phyloP scores from a whole-genome alignment of 2,888 invertebrate species.

The Cryptocephalus primarius region DNA sequence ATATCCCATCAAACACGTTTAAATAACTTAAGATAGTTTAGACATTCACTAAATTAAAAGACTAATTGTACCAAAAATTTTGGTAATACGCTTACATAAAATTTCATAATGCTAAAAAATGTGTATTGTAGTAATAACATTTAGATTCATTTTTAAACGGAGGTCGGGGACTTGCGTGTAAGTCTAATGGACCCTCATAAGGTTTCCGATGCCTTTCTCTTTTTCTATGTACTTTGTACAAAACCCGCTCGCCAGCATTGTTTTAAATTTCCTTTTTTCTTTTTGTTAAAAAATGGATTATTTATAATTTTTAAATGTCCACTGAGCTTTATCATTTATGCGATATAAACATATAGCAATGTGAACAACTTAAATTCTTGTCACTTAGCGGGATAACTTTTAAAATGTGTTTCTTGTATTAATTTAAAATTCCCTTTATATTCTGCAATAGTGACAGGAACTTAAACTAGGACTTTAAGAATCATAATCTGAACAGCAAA shows the following conservation, averaged over 20 bases:
- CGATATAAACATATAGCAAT: slow-evolving; percentile 4
- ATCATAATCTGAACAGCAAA: not conserved
- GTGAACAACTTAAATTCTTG: not conserved
- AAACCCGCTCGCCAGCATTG: not conserved
- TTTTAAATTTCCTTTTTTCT: slow-evolving; percentile 5
- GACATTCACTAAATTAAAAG: slow-evolving; percentile 19
- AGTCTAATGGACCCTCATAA: too few species aligned
- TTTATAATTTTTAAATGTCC: slow-evolving; percentile 4
- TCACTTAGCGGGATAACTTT: too few species aligned
- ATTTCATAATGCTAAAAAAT: slow-evolving; percentile 16
- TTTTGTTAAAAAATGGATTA: slow-evolving; percentile 6
- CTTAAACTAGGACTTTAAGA: too few species aligned
- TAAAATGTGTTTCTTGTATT: too few species aligned
- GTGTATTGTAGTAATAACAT: slow-evolving; percentile 13
- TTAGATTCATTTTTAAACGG: slow-evolving; percentile 2
- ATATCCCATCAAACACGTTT: too few species aligned
- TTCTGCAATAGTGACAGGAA: too few species aligned
- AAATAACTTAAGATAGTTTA: slow-evolving; percentile 7
- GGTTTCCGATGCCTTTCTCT: slow-evolving; percentile 1
- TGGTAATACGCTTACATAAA: slow-evolving; percentile 26
- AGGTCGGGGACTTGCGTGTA: not conserved
- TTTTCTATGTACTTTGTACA: slow-evolving; percentile 2
- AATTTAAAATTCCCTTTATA: too few species aligned
- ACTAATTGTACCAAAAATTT: slow-evolving; percentile 24
- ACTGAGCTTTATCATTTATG: not conserved